phyloP scores from a whole-genome alignment of 2,113 vertebrate species.

The Acanthisitta chloris region DNA sequence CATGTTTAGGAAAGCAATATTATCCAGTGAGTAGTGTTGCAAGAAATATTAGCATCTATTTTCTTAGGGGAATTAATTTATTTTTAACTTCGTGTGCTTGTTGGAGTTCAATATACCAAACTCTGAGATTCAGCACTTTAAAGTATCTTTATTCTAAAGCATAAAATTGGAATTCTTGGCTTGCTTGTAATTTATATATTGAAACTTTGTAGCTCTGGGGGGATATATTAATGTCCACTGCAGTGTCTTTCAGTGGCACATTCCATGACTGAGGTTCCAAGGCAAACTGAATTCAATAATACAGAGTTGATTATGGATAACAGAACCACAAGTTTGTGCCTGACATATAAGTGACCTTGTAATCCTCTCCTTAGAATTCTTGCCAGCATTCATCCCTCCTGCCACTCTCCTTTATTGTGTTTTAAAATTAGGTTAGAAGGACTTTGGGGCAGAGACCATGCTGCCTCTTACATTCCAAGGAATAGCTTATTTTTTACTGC shows the following conservation, averaged over 20 bases:
- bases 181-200: neutral
- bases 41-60: neutral
- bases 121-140: constrained; percentile 3
- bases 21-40: neutral
- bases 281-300: constrained; percentile 38
- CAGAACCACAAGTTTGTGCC: constrained; percentile 26
- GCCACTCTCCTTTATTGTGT: constrained; percentile 31
- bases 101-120: neutral
- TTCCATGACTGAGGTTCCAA: neutral
- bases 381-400: neutral
- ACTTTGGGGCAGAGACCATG: neutral
- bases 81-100: neutral
- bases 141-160: neutral
- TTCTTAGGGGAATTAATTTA: neutral
- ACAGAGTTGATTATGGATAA: constrained; percentile 30
- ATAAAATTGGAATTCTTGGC: constrained; percentile 21
- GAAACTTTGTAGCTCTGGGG: neutral
- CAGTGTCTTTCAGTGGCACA: neutral
- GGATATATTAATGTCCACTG: neutral
- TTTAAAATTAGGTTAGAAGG: constrained; percentile 47
- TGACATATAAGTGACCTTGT: constrained; percentile 51
- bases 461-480: neutral
- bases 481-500: neutral
- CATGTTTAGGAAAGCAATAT: neutral
- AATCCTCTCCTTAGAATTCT: constrained; percentile 56